Conservation (phyloP, 2,888 invertebrate genomes). For the Drosophila seclusa region DNA sequence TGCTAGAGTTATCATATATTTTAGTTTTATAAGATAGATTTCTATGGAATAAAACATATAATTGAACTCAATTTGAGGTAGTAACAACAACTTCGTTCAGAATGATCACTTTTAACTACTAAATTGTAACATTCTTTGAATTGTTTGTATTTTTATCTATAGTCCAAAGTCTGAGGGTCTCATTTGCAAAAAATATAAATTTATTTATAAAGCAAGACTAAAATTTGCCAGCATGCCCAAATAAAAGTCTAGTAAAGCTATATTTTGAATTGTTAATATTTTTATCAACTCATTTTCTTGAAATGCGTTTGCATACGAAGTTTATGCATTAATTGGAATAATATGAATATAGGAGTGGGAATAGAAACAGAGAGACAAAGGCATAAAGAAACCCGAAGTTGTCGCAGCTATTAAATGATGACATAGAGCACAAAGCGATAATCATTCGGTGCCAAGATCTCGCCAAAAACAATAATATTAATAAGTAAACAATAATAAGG, state of each 20-base stretch:
- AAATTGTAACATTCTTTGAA: background rate
- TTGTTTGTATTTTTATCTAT: background rate
- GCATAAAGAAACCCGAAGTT: too few species aligned
- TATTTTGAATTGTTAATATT: background rate
- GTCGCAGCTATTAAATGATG: too few species aligned
- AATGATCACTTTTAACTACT: background rate
- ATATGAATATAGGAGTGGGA: background rate
- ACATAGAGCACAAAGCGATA: too few species aligned
- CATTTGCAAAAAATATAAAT: background rate
- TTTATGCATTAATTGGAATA: conserved; percentile 6
- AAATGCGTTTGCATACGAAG: background rate
- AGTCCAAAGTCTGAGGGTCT: background rate
- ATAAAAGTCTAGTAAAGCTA: background rate
- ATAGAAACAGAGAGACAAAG: too few species aligned
- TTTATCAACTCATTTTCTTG: background rate
- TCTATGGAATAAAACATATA: background rate
- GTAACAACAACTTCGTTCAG: background rate
- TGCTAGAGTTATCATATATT: background rate
- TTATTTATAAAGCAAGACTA: background rate
- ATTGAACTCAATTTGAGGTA: background rate
- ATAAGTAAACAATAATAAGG: too few species aligned
- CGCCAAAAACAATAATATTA: too few species aligned
- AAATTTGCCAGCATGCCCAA: background rate
- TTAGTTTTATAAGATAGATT: background rate
- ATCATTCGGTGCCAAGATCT: too few species aligned